Percentiles rank a stretch among this genome's conserved stretches.
Evolutionary conservation across 2,113 vertebrate species (phyloP).

Genomic region (Forbesichthys papilliferus): DNA sequence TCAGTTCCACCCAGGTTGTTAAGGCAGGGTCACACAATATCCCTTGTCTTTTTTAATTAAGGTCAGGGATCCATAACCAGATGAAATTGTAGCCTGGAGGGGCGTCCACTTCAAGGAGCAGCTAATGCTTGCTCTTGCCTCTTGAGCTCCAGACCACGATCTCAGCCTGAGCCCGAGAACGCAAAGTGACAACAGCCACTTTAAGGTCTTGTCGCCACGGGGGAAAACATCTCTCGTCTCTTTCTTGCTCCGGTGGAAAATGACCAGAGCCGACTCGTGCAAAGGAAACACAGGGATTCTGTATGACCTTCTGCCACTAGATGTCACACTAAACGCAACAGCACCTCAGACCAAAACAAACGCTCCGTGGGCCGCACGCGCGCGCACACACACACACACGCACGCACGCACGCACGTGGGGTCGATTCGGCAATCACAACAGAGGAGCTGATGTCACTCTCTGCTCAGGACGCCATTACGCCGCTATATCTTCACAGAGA

Average conservation of each 20-base stretch:
- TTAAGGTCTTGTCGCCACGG: constrained; percentile 43
- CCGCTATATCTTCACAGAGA: no score
- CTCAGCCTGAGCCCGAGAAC: constrained; percentile 52
- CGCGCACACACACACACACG: no score
- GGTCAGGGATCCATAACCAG: constrained; percentile 22
- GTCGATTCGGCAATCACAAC: no score
- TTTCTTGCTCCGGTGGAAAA: constrained; percentile 12
- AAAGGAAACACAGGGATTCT: no score
- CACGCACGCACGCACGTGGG: no score
- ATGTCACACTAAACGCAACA: no score
- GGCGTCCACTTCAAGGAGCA: constrained; percentile 26
- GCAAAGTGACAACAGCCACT: constrained; percentile 61
- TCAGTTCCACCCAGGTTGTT: neutral
- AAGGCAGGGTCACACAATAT: neutral
- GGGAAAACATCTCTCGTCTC: constrained; percentile 1
- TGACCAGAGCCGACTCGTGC: constrained; percentile 21
- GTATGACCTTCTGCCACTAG: no score
- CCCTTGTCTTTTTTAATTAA: constrained; percentile 23
- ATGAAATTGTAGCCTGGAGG: constrained; percentile 27
- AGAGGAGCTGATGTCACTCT: no score
- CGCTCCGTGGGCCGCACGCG: no score
- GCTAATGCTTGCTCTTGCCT: constrained; percentile 37
- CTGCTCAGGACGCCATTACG: no score
- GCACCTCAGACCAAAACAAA: no score
- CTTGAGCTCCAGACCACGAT: constrained; percentile 19